A percentile compares a stretch with the other conserved stretches of the same genome.
Evolutionary conservation across 1,140 invertebrate species (phyloP).

Genomic region (Drosophila triauraria): DNA sequence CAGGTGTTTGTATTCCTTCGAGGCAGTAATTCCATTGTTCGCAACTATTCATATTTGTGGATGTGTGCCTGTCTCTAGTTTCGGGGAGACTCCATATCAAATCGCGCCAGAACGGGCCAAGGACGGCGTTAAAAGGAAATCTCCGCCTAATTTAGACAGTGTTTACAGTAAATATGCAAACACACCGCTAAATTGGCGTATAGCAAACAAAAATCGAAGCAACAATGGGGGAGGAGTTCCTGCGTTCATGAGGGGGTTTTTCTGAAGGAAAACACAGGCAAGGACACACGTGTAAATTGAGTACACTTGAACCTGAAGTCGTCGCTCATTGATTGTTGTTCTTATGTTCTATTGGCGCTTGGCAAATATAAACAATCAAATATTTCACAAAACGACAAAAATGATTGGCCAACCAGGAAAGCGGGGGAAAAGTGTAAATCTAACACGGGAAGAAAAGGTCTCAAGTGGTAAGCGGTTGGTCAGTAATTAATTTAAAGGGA

Average conservation of each 20-base stretch:
- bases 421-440: not conserved
- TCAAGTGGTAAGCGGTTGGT: too few species aligned
- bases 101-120: conserved; percentile 6
- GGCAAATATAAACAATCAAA: conserved; percentile 68
- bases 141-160: conserved; percentile 74
- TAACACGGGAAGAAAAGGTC: conserved; percentile 1
- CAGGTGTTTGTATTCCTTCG: conserved; percentile 16
- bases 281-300: conserved; percentile 71
- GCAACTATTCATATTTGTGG: conserved; percentile 23
- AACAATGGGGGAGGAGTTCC: conserved; percentile 21
- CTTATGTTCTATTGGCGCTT: conserved; percentile 40
- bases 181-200: conserved; percentile 71
- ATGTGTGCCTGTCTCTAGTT: not conserved
- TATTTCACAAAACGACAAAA: conserved; percentile 62
- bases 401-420: conserved; percentile 52
- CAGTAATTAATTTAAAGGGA: not conserved
- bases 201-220: conserved; percentile 61
- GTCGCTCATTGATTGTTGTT: conserved; percentile 42
- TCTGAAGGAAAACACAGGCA: conserved; percentile 45
- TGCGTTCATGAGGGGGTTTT: not conserved
- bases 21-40: conserved; percentile 11
- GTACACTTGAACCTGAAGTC: conserved; percentile 58
- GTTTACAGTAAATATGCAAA: conserved; percentile 74
- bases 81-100: conserved; percentile 11
- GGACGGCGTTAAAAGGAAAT: conserved; percentile 45